Percentiles rank a stretch among this genome's conserved stretches.
phyloP scores from a whole-genome alignment of 2,797 vertebrate genomes.

The Esox masquinongy region DNA sequence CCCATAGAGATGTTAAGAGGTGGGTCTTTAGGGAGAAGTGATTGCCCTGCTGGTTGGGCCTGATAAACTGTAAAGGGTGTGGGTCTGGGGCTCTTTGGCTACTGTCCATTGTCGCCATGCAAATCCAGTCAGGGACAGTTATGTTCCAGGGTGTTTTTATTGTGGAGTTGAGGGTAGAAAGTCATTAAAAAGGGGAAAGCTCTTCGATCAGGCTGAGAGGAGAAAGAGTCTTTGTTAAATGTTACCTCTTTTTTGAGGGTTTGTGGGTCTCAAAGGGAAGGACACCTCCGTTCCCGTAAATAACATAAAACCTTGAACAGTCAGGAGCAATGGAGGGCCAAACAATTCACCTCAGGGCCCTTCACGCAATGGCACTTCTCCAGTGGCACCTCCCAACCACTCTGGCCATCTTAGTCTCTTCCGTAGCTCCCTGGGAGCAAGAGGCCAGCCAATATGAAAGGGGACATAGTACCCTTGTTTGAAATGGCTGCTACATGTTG shows the following conservation, averaged over 20 bases:
- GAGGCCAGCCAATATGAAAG: conserved; percentile 55
- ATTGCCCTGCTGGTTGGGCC: conserved; percentile 61
- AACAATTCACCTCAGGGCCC: conserved; percentile 57
- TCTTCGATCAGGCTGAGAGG: conserved; percentile 70
- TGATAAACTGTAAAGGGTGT: conserved; percentile 74
- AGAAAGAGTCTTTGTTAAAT: conserved; percentile 73
- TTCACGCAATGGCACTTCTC: conserved; percentile 62
- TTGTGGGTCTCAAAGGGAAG: conserved; percentile 69
- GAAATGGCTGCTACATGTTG: conserved; percentile 52
- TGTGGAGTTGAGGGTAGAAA: conserved; percentile 41
- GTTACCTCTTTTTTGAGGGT: conserved; percentile 63
- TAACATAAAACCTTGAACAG: conserved; percentile 52
- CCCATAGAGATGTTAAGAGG: conserved; percentile 84
- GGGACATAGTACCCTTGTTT: conserved; percentile 54
- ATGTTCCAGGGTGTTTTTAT: conserved; percentile 68
- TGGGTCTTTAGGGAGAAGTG: conserved; percentile 70
- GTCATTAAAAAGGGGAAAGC: conserved; percentile 72
- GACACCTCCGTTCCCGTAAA: conserved; percentile 45
- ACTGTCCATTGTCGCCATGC: conserved; percentile 74
- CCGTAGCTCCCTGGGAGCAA: conserved; percentile 47
- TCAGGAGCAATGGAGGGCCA: conserved; percentile 37
- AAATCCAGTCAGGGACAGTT: conserved; percentile 63
- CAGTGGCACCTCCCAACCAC: conserved; percentile 14
- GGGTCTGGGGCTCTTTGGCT: conserved; percentile 61
- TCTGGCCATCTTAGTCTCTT: conserved; percentile 41